A percentile compares a stretch with the other conserved stretches of the same genome.
These are phyloP conservation scores for Actinia equina DNA, from an alignment of 64 coral and sea anemone species.

Conservation along the genomic window DNA sequence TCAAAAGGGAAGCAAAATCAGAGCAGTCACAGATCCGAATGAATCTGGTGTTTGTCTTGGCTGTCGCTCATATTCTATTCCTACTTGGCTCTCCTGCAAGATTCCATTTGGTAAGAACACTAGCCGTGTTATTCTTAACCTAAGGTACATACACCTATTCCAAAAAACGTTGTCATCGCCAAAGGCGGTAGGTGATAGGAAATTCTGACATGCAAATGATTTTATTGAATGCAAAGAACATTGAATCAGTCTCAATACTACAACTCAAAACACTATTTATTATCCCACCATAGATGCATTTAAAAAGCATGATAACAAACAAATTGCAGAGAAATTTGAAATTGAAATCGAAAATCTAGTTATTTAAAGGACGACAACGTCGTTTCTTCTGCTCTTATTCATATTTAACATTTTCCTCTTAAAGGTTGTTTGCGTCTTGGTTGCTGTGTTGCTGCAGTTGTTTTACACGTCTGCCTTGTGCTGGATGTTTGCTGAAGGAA, in stretches of 20 bases:
- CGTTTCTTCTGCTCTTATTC: background rate
- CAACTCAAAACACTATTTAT: too few species aligned
- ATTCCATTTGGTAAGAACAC: background rate
- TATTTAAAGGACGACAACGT: background rate
- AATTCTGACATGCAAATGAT: too few species aligned
- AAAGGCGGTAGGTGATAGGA: too few species aligned
- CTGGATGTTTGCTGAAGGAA: conserved; percentile 33
- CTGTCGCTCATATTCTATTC: conserved; percentile 5
- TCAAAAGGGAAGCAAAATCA: background rate
- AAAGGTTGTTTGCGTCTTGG: background rate
- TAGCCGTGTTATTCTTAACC: too few species aligned
- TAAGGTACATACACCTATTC: too few species aligned
- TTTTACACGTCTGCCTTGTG: conserved; percentile 24
- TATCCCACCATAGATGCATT: too few species aligned
- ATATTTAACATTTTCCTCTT: background rate
- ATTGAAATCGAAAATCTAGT: too few species aligned
- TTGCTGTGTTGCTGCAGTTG: conserved; percentile 15
- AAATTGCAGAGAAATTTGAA: too few species aligned
- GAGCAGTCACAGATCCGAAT: conserved; percentile 18
- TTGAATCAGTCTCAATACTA: too few species aligned
- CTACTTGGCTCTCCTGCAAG: background rate
- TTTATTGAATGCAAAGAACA: too few species aligned
- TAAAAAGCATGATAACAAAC: too few species aligned
- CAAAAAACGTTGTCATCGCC: too few species aligned
- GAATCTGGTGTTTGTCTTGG: background rate